phyloP scores from a whole-genome alignment of 1,140 invertebrate genomes.

The Drosophila pectinifera region DNA sequence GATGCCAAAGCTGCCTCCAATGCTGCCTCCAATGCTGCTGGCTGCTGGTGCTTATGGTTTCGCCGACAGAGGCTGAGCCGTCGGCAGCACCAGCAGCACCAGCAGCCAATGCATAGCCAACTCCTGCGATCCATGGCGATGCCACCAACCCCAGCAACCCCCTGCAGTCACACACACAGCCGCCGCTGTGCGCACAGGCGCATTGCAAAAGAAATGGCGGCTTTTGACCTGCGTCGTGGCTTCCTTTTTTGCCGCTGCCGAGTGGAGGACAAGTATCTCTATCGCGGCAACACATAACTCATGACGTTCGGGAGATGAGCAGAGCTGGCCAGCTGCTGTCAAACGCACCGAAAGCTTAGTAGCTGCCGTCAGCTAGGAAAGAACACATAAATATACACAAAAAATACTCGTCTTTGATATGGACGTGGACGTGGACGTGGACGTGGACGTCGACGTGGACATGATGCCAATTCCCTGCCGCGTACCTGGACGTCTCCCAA shows the following conservation, averaged over 20 bases:
- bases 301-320: slow-evolving; percentile 70
- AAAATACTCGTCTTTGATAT: slow-evolving; percentile 42
- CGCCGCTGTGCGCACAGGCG: slow-evolving; percentile 70
- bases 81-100: slow-evolving; percentile 48
- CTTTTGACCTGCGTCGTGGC: slow-evolving; percentile 35
- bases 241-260: slow-evolving; percentile 14
- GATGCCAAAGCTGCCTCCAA: slow-evolving; percentile 17
- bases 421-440: background rate
- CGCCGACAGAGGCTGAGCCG: slow-evolving; percentile 67
- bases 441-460: background rate
- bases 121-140: slow-evolving; percentile 64
- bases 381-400: slow-evolving; percentile 68
- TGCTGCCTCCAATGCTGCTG: slow-evolving; percentile 33
- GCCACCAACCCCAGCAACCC: slow-evolving; percentile 27
- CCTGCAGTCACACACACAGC: slow-evolving; percentile 20
- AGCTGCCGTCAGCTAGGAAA: slow-evolving; percentile 58
- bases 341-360: slow-evolving; percentile 53
- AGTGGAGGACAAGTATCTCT: slow-evolving; percentile 39
- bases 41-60: slow-evolving; percentile 43
- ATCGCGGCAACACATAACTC: slow-evolving; percentile 63
- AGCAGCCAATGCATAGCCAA: slow-evolving; percentile 53
- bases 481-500: background rate
- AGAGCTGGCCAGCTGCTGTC: slow-evolving; percentile 58
- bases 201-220: slow-evolving; percentile 77
- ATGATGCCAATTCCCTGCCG: background rate